Evolutionary conservation across 2,888 invertebrate genomes (phyloP).

Genomic region (Chesias legatella): DNA sequence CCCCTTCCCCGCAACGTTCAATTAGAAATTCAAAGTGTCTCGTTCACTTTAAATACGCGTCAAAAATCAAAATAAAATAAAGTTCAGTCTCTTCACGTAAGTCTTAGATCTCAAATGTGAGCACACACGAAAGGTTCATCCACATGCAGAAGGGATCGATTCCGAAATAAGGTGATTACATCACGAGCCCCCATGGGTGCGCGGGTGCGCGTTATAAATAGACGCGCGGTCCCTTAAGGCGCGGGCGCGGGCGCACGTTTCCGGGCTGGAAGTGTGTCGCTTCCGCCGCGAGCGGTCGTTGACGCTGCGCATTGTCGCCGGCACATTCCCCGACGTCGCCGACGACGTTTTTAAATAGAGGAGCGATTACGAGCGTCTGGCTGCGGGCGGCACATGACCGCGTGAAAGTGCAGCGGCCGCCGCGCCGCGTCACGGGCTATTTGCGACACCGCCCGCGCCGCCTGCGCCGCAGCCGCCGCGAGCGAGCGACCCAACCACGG

Average conservation of each 20-base stretch:
- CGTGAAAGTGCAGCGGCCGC: conserved; percentile 77
- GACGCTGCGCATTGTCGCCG: conserved; percentile 72
- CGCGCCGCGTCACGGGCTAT: conserved; percentile 77
- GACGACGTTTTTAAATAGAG: conserved; percentile 78
- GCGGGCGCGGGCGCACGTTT: conserved; percentile 64
- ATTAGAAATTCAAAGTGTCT: conserved; percentile 32
- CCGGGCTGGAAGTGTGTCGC: conserved; percentile 79
- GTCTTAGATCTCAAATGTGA: too few relatives aligned
- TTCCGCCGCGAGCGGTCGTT: conserved; percentile 77
- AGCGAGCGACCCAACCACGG: conserved; percentile 1
- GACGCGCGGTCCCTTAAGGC: conserved; percentile 72
- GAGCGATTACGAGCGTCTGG: conserved; percentile 75
- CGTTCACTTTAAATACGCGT: conserved; percentile 6
- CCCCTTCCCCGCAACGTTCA: conserved; percentile 30
- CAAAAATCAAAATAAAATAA: neutral
- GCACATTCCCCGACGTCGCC: conserved; percentile 71
- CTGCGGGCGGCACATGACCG: conserved; percentile 72
- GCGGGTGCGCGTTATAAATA: conserved; percentile 67
- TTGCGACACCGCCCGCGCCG: conserved; percentile 53
- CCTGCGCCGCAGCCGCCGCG: conserved; percentile 18
- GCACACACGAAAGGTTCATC: conserved; percentile 2
- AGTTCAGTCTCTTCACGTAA: conserved; percentile 7
- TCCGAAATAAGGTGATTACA: conserved; percentile 61
- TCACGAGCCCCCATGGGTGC: conserved; percentile 50
- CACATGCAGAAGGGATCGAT: conserved; percentile 38